These are phyloP conservation scores for Axis porcinus DNA, from an alignment of 2,113 vertebrate genomes.

Conservation along the genomic window DNA sequence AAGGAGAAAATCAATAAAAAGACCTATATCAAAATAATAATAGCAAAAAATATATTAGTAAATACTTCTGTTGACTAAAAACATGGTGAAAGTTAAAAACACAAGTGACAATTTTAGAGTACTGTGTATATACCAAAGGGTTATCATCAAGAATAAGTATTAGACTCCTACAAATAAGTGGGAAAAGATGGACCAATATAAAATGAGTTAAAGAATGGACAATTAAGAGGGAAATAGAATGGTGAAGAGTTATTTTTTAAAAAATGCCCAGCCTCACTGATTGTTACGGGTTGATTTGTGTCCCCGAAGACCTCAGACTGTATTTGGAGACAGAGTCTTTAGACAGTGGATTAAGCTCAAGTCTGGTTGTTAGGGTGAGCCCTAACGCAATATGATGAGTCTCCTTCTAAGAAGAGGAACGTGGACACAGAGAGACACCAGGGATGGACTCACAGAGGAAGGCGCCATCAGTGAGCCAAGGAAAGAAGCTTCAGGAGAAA, in stretches of 20 bases:
- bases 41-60: background rate
- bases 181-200: background rate
- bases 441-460: background rate
- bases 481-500: background rate
- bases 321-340: background rate
- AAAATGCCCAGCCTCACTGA: background rate
- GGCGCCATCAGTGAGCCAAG: background rate
- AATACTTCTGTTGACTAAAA: constrained; percentile 6
- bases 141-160: background rate
- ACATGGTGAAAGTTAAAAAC: background rate
- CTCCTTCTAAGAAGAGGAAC: background rate
- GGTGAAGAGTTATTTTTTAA: background rate
- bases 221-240: background rate
- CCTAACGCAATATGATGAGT: background rate
- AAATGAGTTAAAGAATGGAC: background rate
- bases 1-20: background rate
- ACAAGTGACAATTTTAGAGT: background rate
- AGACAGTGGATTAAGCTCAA: background rate
- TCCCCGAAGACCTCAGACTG: background rate
- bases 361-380: background rate
- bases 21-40: background rate
- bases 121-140: background rate
- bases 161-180: background rate
- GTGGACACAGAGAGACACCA: background rate
- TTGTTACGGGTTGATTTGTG: background rate